Percentiles rank a stretch among this genome's conserved stretches.
phyloP scores from a whole-genome alignment of 2,888 invertebrate genomes.

The Pollenia griseotomentosa region DNA sequence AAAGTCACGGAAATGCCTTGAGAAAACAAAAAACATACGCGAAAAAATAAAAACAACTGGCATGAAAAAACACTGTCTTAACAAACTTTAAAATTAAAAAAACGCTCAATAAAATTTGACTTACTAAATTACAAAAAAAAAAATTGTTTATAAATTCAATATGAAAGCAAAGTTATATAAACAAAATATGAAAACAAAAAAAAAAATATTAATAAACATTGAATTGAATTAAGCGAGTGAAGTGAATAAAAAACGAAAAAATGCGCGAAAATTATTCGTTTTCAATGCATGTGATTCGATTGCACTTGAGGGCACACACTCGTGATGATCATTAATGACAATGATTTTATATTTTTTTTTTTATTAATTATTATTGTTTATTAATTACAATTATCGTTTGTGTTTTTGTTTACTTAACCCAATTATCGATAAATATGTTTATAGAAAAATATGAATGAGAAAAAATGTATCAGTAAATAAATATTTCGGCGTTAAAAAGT shows the following conservation, averaged over 20 bases:
- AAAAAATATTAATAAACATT: conserved; percentile 20
- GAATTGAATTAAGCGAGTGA: not conserved
- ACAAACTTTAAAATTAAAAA: not conserved
- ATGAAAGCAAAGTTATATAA: conserved; percentile 18
- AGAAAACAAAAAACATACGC: conserved; percentile 15
- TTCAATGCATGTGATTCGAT: conserved; percentile 29
- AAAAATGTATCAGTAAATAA: not conserved
- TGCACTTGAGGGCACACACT: conserved; percentile 2
- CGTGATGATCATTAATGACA: conserved; percentile 36
- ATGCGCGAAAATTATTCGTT: not conserved
- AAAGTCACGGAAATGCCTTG: conserved; percentile 72
- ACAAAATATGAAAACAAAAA: conserved; percentile 37
- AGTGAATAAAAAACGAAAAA: not conserved
- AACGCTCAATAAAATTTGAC: not conserved
- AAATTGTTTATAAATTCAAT: conserved; percentile 34
- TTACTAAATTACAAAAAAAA: not conserved
- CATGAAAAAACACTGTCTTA: not conserved
- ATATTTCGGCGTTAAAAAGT: not conserved
- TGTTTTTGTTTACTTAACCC: conserved; percentile 46
- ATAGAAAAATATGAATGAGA: not conserved
- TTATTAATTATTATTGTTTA: not conserved
- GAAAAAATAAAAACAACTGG: conserved; percentile 33
- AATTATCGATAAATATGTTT: conserved; percentile 27
- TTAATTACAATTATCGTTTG: conserved; percentile 16
- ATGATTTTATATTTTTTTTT: conserved; percentile 9